Evolutionary conservation across 2,797 vertebrate species (phyloP).

Genomic region (Benthosema pterotum): DNA sequence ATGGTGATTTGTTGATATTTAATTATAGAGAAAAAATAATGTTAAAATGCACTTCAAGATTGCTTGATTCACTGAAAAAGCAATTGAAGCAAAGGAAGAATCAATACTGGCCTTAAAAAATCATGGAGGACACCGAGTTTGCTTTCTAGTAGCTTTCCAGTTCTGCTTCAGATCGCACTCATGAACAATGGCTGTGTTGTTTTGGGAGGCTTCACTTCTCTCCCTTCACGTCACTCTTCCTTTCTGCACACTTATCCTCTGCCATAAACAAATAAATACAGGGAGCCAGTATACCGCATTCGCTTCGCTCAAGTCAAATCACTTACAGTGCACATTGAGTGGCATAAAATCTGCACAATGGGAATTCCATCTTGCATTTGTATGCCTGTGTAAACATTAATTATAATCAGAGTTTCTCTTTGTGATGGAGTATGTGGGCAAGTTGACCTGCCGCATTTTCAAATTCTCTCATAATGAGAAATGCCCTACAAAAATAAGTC

Average conservation of each 20-base stretch:
- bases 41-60: too few relatives aligned
- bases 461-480: conserved; percentile 34
- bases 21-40: too few relatives aligned
- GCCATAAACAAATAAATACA: conserved; percentile 62
- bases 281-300: conserved; percentile 56
- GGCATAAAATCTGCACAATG: conserved; percentile 45
- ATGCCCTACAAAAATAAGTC: conserved; percentile 39
- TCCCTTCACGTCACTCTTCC: conserved; percentile 14
- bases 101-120: too few relatives aligned
- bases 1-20: too few relatives aligned
- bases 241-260: not conserved
- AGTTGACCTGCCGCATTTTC: conserved; percentile 14
- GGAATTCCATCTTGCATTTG: conserved; percentile 67
- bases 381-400: conserved; percentile 74
- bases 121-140: not conserved
- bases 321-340: conserved; percentile 66
- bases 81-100: not conserved
- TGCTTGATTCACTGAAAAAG: conserved; percentile 18
- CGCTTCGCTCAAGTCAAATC: conserved; percentile 79
- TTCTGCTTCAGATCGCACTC: conserved; percentile 17
- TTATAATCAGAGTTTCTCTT: conserved; percentile 61
- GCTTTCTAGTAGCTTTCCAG: not conserved
- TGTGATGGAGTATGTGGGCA: conserved; percentile 16
- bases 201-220: conserved; percentile 6
- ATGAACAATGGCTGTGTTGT: conserved; percentile 32